phyloP scores from a whole-genome alignment of 2,113 vertebrate species.

The Alligator sinensis region DNA sequence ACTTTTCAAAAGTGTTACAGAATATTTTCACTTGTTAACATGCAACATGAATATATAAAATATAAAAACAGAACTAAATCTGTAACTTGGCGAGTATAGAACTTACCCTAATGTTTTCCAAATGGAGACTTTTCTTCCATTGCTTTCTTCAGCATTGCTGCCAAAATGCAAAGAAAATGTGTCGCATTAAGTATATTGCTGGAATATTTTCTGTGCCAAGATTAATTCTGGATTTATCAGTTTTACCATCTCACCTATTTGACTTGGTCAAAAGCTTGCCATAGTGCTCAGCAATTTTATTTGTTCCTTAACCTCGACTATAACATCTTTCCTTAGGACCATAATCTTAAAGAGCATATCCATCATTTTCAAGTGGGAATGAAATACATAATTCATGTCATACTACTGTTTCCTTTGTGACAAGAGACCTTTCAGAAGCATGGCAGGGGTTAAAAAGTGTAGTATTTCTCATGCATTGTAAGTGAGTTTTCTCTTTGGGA shows the following conservation, averaged over 20 bases:
- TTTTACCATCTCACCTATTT: rapidly evolving
- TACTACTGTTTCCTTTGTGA: background rate
- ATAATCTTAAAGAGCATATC: background rate
- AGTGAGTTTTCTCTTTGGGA: background rate
- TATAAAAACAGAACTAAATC: background rate
- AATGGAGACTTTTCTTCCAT: background rate
- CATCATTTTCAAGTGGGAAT: background rate
- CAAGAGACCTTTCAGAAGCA: background rate
- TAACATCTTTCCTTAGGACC: background rate
- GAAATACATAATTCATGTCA: background rate
- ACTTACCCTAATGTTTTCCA: background rate
- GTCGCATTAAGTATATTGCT: rapidly evolving
- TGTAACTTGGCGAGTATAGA: background rate
- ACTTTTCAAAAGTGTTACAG: background rate
- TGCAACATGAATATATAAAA: rapidly evolving
- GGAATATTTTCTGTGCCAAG: background rate
- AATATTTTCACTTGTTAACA: background rate
- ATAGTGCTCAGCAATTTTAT: background rate
- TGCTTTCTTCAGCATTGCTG: background rate
- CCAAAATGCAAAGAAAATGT: background rate
- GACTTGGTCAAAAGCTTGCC: rapidly evolving
- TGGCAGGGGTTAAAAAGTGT: background rate
- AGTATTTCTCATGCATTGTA: background rate
- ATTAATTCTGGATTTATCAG: background rate
- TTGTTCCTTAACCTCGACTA: background rate